Base-by-base conservation (phyloP, 2,888 invertebrate genomes). In the Baccha elongata region DNA sequence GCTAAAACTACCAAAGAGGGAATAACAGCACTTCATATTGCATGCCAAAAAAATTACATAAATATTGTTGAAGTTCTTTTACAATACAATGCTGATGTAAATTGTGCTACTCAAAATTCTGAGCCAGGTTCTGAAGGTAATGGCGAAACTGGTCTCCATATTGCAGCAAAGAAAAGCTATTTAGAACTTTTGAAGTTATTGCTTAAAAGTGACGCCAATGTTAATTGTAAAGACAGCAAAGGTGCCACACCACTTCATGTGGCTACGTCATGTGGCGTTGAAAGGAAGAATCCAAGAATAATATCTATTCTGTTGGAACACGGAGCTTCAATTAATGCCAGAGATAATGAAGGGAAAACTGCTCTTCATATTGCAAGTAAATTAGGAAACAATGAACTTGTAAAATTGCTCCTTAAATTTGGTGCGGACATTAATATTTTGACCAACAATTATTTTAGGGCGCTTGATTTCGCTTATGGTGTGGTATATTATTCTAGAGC, bases 31-130 rank as follows among this genome's bases (percentile, higher is more conserved):
- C 40, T 58, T 15, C 58, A 58, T 40, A 26, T 40, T 15, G 58
- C 58, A 26, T 58, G 58, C 6, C 10, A 26, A 6, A 15, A 1
- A 19, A 13, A 5, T 37, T 37, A 13, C 2, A 11, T 0, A 23
- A 15, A 26, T 58, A n/a, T 58, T 3, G 58, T 58, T 15, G 15
- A 58, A 58, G 40, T 40, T 26, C 58, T 58, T 40, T 58, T 58
- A 26, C 15, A 58, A 40, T 58, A 40, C 15, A 23, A 58, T 15
- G 58, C 58, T 1, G 40, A 58, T 40, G 26, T 58, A 1, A 23
- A 58, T 6, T 58, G 26, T 37, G 35, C 55, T 10, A 37, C 23
- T 8, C 10, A 21, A 2, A 13, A 23, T 1, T n/a, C n/a, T n/a
- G n/a, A n/a, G n/a, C n/a, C n/a, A n/a, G 37, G 55, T 0, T 13